Evolutionary conservation across 2,797 vertebrate species (phyloP), one percentile per base, ranked within the genome.

Genomic region (Crocidura indochinensis): DNA sequence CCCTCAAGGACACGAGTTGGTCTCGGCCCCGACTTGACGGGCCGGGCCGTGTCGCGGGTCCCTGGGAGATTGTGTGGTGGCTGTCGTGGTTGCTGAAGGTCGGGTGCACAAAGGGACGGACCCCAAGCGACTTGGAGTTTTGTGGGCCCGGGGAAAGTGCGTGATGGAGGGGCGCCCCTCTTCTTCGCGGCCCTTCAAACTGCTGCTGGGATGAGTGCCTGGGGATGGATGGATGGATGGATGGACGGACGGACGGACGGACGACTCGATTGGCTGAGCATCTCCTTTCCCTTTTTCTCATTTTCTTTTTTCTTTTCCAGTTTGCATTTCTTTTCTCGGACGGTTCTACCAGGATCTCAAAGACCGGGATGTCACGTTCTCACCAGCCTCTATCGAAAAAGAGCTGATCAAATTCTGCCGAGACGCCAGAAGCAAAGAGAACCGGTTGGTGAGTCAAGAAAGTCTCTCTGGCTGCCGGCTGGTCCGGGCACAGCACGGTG

Each of bases 391-490:
- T 94, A 98, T 99, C 75, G 99, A 99, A 97, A 98, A 98, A 92
- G 98, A 99, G 89, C 96, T 99, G 20, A 15, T 97, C 2, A 98
- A 98, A 94, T 97, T 95, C 94, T 99, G 99, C 98, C 98, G 97
- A 84, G 98, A 99, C 8, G 98, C 98, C 68, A 99, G 98, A 97
- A 98, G 99, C 93, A 99, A 99, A 97, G 99, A 99, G 91, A 99
- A 99, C 94, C 98, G 99, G 84, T 98, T 99, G 96, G 99, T 99
- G 97, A 98, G 99, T 98, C 19, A 27, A 26, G 19, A 92, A 72
- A 51, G 24, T 75, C 56, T 62, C 1, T 38, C 19, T 53, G 31
- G 38, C 47, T 84, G 14, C 53, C 6, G 10, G 1, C 29, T 31
- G 2, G 62, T 53, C 56, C 44, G 24, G 74, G 68, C 69, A 68